These are phyloP conservation scores for Australoheros facetus DNA, from an alignment of 2,797 vertebrate species.

Conservation along the genomic window DNA sequence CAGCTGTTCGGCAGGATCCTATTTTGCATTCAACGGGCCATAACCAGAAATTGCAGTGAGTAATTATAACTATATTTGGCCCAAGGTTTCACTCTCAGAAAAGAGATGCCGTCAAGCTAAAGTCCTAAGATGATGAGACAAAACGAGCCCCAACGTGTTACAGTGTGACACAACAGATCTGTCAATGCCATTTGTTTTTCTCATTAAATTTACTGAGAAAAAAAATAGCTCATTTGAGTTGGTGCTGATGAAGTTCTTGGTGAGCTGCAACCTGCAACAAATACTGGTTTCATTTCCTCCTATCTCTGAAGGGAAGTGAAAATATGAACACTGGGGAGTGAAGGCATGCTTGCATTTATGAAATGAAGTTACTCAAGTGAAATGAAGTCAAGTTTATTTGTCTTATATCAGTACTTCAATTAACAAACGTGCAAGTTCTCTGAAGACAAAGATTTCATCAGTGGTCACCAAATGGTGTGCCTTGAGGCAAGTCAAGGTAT, in stretches of 20 bases:
- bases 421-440: not conserved
- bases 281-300: slow-evolving; percentile 48
- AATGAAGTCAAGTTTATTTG: slow-evolving; percentile 20
- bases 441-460: not conserved
- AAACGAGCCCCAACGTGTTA: not conserved
- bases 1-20: slow-evolving; percentile 3
- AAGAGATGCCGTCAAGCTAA: not conserved
- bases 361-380: slow-evolving; percentile 1
- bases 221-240: not conserved
- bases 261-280: not conserved
- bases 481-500: not conserved
- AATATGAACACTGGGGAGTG: too few species aligned
- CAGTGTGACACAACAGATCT: not conserved
- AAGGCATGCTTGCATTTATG: not conserved
- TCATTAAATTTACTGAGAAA: not conserved
- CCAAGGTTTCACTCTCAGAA: slow-evolving; percentile 28
- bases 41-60: not conserved
- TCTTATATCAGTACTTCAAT: not conserved
- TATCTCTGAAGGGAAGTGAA: slow-evolving; percentile 36
- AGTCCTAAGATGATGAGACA: not conserved
- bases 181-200: not conserved
- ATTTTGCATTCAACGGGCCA: not conserved
- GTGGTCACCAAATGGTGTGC: not conserved
- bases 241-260: not conserved
- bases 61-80: not conserved